These are phyloP conservation scores for Drosophila conformis DNA, from an alignment of 2,888 invertebrate genomes.

Conservation along the genomic window DNA sequence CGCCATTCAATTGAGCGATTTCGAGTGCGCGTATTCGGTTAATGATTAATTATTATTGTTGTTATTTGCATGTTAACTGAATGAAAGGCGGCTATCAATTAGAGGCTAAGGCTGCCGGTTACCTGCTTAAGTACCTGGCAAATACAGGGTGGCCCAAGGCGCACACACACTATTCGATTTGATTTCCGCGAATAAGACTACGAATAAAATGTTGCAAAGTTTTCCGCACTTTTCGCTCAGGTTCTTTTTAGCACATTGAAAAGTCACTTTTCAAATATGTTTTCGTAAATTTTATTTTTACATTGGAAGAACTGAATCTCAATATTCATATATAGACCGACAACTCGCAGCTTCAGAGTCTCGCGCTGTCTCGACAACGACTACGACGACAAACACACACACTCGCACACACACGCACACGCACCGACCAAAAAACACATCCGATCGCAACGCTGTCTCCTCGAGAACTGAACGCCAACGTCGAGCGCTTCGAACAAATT, in stretches of 20 bases:
- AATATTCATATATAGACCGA: constrained; percentile 30
- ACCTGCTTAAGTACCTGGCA: constrained; percentile 19
- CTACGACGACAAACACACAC: constrained; percentile 6
- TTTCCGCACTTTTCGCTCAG: constrained; percentile 16
- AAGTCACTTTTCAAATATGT: constrained; percentile 24
- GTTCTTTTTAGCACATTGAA: constrained; percentile 19
- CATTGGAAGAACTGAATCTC: constrained; percentile 39
- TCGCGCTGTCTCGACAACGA: background rate
- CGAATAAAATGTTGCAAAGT: background rate
- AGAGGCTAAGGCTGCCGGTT: constrained; percentile 51
- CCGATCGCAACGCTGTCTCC: constrained; percentile 70
- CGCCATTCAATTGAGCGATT: constrained; percentile 50
- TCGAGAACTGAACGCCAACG: constrained; percentile 73
- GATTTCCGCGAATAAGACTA: constrained; percentile 12
- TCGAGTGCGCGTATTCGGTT: constrained; percentile 25
- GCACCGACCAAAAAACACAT: constrained; percentile 43
- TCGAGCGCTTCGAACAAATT: constrained; percentile 50
- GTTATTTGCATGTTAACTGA: constrained; percentile 58
- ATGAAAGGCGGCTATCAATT: constrained; percentile 52
- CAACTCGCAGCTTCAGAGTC: constrained; percentile 35
- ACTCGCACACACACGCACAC: background rate
- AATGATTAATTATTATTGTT: constrained; percentile 45
- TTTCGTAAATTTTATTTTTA: constrained; percentile 47
- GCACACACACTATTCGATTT: background rate
- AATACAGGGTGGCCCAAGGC: constrained; percentile 33